Conservation (phyloP, 1,140 invertebrate genomes). For the Andricus grossulariae region DNA sequence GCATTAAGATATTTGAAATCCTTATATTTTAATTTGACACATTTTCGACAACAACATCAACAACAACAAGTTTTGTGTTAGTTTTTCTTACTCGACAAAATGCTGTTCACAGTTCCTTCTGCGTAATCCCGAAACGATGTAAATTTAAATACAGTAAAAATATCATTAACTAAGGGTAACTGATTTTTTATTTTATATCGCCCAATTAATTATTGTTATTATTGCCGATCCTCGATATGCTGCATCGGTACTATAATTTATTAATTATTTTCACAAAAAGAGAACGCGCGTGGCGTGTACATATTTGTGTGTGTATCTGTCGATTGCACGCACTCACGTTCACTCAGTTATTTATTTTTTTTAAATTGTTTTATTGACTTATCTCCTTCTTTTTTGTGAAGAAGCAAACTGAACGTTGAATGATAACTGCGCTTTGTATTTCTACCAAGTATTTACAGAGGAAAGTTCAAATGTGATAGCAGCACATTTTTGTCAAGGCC, state of each 20-base stretch:
- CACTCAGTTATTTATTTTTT: constrained; percentile 15
- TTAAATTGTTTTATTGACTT: constrained; percentile 11
- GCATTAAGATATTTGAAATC: constrained; percentile 64
- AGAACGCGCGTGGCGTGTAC: constrained; percentile 26
- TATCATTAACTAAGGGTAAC: constrained; percentile 4
- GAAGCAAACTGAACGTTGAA: not conserved
- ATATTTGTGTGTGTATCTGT: constrained; percentile 20
- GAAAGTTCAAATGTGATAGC: constrained; percentile 15
- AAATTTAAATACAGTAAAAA: constrained; percentile 22
- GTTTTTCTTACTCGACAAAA: constrained; percentile 41
- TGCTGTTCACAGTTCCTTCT: constrained; percentile 27
- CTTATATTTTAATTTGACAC: constrained; percentile 73
- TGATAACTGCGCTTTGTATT: not conserved
- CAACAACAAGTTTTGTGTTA: constrained; percentile 67
- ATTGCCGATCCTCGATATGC: not conserved
- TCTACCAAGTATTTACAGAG: constrained; percentile 17
- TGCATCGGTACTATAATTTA: not conserved
- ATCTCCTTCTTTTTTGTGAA: not conserved
- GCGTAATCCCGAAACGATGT: constrained; percentile 20
- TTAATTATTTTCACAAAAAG: constrained; percentile 14
- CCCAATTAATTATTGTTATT: not conserved
- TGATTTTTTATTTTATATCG: not conserved
- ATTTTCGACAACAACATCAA: constrained; percentile 71
- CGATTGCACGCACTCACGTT: not conserved
- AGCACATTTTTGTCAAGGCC: not conserved